Percentiles rank a stretch among this genome's conserved stretches.
These are phyloP conservation scores for Apeira syringaria DNA, from an alignment of 2,888 invertebrate species.

Conservation along the genomic window DNA sequence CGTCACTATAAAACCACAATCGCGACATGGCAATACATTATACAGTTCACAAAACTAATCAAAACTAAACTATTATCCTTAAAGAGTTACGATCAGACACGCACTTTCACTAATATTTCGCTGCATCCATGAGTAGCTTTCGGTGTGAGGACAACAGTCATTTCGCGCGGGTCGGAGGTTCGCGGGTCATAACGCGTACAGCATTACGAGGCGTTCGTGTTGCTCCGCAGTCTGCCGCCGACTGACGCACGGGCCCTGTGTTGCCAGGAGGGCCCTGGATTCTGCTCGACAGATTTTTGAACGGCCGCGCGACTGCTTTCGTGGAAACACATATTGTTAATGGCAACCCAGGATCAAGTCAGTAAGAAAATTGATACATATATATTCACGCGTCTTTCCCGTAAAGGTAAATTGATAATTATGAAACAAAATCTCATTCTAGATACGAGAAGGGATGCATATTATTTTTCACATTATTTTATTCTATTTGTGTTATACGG, in stretches of 20 bases:
- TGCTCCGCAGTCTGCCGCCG: slow-evolving; percentile 61
- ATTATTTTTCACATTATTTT: too few relatives aligned
- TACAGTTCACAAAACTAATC: slow-evolving; percentile 19
- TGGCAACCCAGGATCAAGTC: too few relatives aligned
- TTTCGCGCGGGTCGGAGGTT: slow-evolving; percentile 49
- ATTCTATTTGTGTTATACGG: too few relatives aligned
- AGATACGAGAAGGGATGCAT: too few relatives aligned
- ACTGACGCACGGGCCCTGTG: slow-evolving; percentile 58
- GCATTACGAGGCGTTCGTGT: slow-evolving; percentile 53
- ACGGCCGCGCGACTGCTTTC: slow-evolving; percentile 6
- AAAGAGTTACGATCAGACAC: slow-evolving; percentile 32
- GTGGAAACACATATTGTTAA: too few relatives aligned
- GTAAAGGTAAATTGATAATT: too few relatives aligned
- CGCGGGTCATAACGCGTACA: slow-evolving; percentile 28
- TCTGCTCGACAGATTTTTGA: slow-evolving; percentile 17
- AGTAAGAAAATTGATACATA: too few relatives aligned
- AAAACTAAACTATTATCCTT: slow-evolving; percentile 12
- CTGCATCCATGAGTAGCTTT: slow-evolving; percentile 49
- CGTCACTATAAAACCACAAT: slow-evolving; percentile 78
- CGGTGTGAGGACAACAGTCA: slow-evolving; percentile 46
- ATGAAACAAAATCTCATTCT: too few relatives aligned
- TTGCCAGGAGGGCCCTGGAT: slow-evolving; percentile 41
- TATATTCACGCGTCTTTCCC: too few relatives aligned
- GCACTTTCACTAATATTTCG: slow-evolving; percentile 61
- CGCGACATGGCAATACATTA: slow-evolving; percentile 62